phyloP scores from a whole-genome alignment of 2,888 invertebrate species.

The Masnerella sp. region DNA sequence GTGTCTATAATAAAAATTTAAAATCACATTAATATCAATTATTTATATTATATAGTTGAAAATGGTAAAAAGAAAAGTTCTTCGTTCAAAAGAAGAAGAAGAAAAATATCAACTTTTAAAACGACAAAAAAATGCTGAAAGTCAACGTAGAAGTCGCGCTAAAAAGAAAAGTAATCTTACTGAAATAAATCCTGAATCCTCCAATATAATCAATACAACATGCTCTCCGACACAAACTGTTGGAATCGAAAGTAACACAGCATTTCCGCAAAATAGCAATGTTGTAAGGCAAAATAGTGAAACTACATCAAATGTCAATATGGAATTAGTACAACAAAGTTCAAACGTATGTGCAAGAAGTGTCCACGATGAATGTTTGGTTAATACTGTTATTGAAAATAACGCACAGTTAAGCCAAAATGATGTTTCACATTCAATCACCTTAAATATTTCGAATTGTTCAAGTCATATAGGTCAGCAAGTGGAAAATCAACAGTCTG shows the following conservation, averaged over 20 bases:
- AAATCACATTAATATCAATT: background rate
- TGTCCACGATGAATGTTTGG: background rate
- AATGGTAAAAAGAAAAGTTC: slow-evolving; percentile 15
- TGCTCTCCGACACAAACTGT: background rate
- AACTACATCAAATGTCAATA: background rate
- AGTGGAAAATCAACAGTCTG: background rate
- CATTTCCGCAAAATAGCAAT: background rate
- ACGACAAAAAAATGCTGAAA: slow-evolving; percentile 22
- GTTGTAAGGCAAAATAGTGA: slow-evolving; percentile 1
- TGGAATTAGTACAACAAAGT: background rate
- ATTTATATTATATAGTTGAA: background rate
- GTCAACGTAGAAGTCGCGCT: slow-evolving; percentile 16
- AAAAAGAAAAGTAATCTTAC: slow-evolving; percentile 10
- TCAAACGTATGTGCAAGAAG: background rate
- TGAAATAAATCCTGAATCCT: slow-evolving; percentile 6
- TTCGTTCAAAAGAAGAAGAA: slow-evolving; percentile 15
- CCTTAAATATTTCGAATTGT: background rate
- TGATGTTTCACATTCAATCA: slow-evolving; percentile 2
- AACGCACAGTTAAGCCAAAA: slow-evolving; percentile 2
- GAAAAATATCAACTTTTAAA: slow-evolving; percentile 6
- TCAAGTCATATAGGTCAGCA: background rate
- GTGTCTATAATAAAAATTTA: background rate
- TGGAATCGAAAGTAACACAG: background rate
- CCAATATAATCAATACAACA: slow-evolving; percentile 4
- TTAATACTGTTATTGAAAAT: background rate